Conservation (phyloP, 2,888 invertebrate species). For the Drosophila nr. fundita region DNA sequence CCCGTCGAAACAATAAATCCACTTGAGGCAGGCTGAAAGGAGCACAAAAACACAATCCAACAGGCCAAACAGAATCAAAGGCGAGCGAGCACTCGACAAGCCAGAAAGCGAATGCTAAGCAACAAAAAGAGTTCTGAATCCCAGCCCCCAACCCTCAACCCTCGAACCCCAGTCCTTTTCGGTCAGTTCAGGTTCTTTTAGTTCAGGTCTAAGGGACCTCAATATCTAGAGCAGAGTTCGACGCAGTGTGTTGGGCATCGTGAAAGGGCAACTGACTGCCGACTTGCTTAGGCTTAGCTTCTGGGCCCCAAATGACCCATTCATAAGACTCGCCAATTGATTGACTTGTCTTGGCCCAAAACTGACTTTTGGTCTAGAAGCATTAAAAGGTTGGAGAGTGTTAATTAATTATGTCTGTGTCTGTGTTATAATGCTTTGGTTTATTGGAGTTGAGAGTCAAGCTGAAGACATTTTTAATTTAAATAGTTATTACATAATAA, state of each 20-base stretch:
- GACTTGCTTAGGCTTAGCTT: conserved; percentile 17
- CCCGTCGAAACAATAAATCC: conserved; percentile 78
- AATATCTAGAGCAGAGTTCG: conserved; percentile 6
- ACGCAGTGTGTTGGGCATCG: conserved; percentile 18
- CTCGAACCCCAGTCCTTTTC: background rate
- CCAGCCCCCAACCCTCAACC: background rate
- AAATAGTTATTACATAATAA: background rate
- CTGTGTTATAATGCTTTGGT: background rate
- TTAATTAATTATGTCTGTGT: conserved; percentile 26
- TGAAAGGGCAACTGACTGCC: conserved; percentile 29
- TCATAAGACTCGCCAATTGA: conserved; percentile 20
- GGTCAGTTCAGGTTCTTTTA: conserved; percentile 9
- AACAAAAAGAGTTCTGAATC: conserved; percentile 44
- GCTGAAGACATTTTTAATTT: background rate
- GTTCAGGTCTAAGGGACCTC: conserved; percentile 5
- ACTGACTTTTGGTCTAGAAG: background rate
- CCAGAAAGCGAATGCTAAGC: conserved; percentile 30
- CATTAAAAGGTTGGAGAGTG: background rate
- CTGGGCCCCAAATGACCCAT: conserved; percentile 6
- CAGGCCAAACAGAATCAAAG: conserved; percentile 34
- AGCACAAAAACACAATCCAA: conserved; percentile 32
- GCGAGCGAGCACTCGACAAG: conserved; percentile 44
- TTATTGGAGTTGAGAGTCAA: background rate
- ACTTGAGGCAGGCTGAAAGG: conserved; percentile 54
- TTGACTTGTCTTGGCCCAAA: conserved; percentile 22